phyloP scores from a whole-genome alignment of 2,797 vertebrate genomes.

The Simalia tracyae region DNA sequence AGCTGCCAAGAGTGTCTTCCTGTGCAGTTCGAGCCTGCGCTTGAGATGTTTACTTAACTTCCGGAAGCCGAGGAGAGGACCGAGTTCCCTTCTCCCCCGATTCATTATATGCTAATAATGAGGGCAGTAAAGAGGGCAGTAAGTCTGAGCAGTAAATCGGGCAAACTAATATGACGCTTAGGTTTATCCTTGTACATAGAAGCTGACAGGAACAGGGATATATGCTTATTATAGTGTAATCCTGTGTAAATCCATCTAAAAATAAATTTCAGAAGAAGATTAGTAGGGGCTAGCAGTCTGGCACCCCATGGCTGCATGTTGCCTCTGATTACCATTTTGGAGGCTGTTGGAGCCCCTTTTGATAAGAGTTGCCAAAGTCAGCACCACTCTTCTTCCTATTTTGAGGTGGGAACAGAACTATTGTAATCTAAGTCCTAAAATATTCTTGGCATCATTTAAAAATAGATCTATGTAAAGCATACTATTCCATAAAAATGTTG shows the following conservation, averaged over 20 bases:
- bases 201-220: not conserved
- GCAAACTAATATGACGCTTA: not conserved
- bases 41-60: not conserved
- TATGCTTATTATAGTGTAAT: not conserved
- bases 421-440: not conserved
- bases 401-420: not conserved
- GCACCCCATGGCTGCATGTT: not conserved
- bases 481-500: not conserved
- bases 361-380: not conserved
- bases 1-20: not conserved
- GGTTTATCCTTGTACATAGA: not conserved
- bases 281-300: not conserved
- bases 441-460: not conserved
- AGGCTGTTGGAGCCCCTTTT: not conserved
- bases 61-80: not conserved
- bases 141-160: not conserved
- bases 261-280: not conserved
- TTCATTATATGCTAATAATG: not conserved
- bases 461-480: not conserved
- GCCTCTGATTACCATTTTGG: not conserved
- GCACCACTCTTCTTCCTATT: not conserved
- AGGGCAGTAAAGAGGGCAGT: not conserved
- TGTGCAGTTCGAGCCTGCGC: not conserved
- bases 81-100: not conserved
- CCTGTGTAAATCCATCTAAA: not conserved